Conservation (phyloP, 2,797 vertebrate genomes). For the Danio albolineatus region DNA sequence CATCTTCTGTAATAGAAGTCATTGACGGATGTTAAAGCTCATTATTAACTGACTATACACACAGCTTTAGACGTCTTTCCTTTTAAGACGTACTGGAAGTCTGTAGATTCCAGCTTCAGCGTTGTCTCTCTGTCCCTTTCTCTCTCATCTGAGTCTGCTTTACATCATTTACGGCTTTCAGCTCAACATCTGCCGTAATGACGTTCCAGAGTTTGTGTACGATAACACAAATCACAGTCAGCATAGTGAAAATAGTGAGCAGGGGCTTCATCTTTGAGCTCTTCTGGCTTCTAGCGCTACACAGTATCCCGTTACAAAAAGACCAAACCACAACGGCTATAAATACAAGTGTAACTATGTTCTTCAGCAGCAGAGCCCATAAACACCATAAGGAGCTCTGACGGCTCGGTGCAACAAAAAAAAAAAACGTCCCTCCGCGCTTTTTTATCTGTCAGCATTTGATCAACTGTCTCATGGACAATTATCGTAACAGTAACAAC, state of each 20-base stretch:
- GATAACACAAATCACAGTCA: constrained; percentile 46
- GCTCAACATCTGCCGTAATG: constrained; percentile 28
- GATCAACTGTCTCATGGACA: constrained; percentile 43
- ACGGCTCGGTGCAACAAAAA: constrained; percentile 40
- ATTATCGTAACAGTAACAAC: constrained; percentile 32
- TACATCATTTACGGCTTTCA: constrained; percentile 23
- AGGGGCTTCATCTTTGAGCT: constrained; percentile 50
- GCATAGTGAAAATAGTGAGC: constrained; percentile 45
- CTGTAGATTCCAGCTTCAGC: background rate
- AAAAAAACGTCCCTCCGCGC: background rate
- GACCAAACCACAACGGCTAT: constrained; percentile 57
- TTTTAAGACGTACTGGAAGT: background rate
- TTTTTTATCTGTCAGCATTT: constrained; percentile 44
- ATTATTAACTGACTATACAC: background rate
- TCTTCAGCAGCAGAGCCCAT: constrained; percentile 52
- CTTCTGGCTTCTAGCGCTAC: constrained; percentile 24
- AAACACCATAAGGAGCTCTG: constrained; percentile 52
- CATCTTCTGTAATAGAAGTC: too few relatives aligned
- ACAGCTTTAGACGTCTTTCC: background rate
- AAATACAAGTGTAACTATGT: constrained; percentile 57
- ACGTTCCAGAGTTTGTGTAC: constrained; percentile 44
- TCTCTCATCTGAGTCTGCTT: constrained; percentile 1
- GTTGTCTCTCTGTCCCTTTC: constrained; percentile 6
- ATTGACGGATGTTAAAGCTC: too few relatives aligned
- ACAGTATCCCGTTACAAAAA: constrained; percentile 54